These are phyloP conservation scores for Smittia sp. DNA, from an alignment of 2,888 invertebrate species.

Conservation along the genomic window DNA sequence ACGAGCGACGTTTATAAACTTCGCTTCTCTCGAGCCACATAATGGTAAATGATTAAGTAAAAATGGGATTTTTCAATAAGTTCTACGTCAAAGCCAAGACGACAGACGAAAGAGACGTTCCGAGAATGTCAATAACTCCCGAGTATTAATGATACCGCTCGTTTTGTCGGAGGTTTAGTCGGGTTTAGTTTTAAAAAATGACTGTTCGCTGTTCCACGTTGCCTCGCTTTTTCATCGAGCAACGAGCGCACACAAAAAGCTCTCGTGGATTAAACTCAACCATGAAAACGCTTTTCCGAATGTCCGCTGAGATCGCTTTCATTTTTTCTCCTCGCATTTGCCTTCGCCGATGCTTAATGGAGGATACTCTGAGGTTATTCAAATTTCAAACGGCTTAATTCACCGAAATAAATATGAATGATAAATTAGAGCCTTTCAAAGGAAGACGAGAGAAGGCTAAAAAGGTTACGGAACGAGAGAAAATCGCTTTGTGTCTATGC, in stretches of 20 bases:
- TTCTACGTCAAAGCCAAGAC: background rate
- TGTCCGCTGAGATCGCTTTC: background rate
- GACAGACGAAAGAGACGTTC: background rate
- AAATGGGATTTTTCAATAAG: conserved; percentile 29
- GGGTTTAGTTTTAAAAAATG: conserved; percentile 29
- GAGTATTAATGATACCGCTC: conserved; percentile 10
- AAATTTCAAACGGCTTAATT: conserved; percentile 3
- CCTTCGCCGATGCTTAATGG: conserved; percentile 1
- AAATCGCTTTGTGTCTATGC: conserved; percentile 8
- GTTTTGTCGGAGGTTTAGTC: background rate
- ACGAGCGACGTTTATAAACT: conserved; percentile 13
- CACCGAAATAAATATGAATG: conserved; percentile 25
- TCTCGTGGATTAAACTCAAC: background rate
- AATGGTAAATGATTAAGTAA: conserved; percentile 28
- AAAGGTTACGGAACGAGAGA: background rate
- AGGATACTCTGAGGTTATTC: conserved; percentile 6
- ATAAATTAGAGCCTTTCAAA: conserved; percentile 10
- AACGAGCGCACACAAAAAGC: background rate
- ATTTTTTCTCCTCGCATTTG: background rate
- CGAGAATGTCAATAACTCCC: conserved; percentile 27
- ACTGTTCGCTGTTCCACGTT: background rate
- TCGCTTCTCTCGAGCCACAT: background rate
- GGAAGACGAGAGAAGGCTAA: background rate
- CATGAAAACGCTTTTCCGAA: background rate
- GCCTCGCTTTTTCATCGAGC: background rate